phyloP scores from a whole-genome alignment of 2,797 vertebrate genomes.

The Furcifer pardalis region DNA sequence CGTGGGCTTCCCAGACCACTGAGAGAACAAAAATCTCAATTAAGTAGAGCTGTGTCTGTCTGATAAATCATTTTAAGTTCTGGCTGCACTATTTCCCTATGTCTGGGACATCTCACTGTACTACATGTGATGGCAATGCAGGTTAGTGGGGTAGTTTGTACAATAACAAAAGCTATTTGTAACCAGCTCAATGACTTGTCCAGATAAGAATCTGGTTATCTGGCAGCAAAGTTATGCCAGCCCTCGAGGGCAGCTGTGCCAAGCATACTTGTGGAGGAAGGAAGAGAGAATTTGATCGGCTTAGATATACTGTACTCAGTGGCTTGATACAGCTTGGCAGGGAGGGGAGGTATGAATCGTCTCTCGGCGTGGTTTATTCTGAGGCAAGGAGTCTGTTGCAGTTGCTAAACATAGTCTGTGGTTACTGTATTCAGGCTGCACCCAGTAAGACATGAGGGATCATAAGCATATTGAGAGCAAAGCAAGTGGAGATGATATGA shows the following conservation, averaged over 20 bases:
- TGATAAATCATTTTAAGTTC: neutral
- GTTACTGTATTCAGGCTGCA: constrained; percentile 34
- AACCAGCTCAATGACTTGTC: neutral
- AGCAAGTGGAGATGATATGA: rapidly evolving
- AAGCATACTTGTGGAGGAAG: constrained; percentile 1
- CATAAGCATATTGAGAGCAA: neutral
- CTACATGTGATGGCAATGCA: neutral
- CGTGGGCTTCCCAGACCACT: too few species aligned
- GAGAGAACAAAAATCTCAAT: too few species aligned
- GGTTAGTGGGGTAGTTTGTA: neutral
- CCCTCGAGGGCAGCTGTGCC: constrained; percentile 11
- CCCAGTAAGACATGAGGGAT: neutral
- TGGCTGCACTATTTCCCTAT: neutral
- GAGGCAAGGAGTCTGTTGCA: rapidly evolving
- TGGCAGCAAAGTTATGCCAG: neutral
- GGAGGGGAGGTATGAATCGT: constrained; percentile 1
- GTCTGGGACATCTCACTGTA: neutral
- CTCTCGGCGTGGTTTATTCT: rapidly evolving
- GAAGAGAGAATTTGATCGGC: neutral
- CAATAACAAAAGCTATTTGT: neutral
- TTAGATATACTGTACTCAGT: constrained; percentile 20
- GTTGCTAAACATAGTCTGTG: constrained; percentile 25
- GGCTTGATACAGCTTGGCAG: constrained; percentile 30
- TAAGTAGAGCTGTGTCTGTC: too few species aligned
- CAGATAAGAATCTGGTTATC: neutral